Percentiles rank a stretch among this genome's conserved stretches.
Conservation (phyloP, 2,888 invertebrate species). For the Heliconius sara region DNA sequence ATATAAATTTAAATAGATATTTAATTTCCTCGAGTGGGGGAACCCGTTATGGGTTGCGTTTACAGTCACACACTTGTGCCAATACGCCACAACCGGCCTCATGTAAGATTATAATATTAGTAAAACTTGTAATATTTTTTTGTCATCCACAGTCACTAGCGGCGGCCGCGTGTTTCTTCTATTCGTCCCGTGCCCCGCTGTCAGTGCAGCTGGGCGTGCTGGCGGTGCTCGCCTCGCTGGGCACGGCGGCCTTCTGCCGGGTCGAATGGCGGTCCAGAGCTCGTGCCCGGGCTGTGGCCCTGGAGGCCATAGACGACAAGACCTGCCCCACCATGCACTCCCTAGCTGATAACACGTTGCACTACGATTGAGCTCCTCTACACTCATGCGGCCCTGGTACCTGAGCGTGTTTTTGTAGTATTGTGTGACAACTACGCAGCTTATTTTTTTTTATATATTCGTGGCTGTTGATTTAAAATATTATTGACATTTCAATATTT, state of each 20-base stretch:
- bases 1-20: too few species aligned
- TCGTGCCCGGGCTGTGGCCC: conserved; percentile 63
- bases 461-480: background rate
- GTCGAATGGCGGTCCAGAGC: conserved; percentile 87
- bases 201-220: conserved; percentile 89
- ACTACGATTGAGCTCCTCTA: conserved; percentile 63
- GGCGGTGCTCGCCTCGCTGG: conserved; percentile 87
- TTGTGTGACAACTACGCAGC: background rate
- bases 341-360: conserved; percentile 70
- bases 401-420: background rate
- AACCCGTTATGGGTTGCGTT: too few species aligned
- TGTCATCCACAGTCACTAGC: conserved; percentile 87
- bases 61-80: too few species aligned
- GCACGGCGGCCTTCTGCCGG: conserved; percentile 89
- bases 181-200: conserved; percentile 88
- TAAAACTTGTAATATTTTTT: background rate
- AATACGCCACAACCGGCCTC: too few species aligned
- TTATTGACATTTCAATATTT: background rate
- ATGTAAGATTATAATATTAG: too few species aligned
- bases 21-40: too few species aligned
- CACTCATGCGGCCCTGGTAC: conserved; percentile 24
- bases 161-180: conserved; percentile 93
- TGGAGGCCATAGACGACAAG: conserved; percentile 66
- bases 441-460: background rate
- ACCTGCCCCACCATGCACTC: conserved; percentile 64